Evolutionary conservation across 2,797 vertebrate species (phyloP), one percentile per base, ranked within the genome.

Genomic region (Sebastiscus tertius): DNA sequence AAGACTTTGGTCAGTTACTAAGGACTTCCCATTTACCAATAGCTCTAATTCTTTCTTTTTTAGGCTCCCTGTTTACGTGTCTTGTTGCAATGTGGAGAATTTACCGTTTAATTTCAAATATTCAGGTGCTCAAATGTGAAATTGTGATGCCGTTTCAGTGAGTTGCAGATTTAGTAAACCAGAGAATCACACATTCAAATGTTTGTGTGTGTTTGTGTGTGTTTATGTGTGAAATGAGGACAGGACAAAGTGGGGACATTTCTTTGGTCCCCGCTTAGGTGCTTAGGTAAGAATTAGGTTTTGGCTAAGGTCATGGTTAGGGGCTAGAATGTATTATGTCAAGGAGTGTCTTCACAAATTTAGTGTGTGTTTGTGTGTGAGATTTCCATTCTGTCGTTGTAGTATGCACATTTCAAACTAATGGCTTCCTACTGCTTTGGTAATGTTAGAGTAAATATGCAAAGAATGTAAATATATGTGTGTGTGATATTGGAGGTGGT

Each of bases 1-100:
- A 96, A 84, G 93, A 95, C 66, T 96, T 95, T 0, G 96, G 97
- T 98, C 8, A 86, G 91, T 82, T 2, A 20, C 16, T 5, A 2
- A 4, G 18, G 12, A 52, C 10, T 33, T 18, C 8, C 36, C 18
- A 6, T 8, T 31, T 8, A 49, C 1, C 0, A 7, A 31, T 10
- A 20, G 7, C 62, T 4, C 22, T 18, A 2, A 46, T 42, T 31
- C 2, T 33, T 52, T 31, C 24, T 42, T 65, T 6, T 24, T 9
- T 1, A 66, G 34, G 13, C 33, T 64, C 18, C 39, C n/a, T 26
- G 64, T 27, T 58, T 12, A 14, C 3, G 11, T 12, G n/a, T 54
- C 26, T 24, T 36, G 31, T 6, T 55, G 24, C 0, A 55, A 31
- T 4, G n/a, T 24, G 8, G 12, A 22, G 27, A 13, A 11, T 31